Base-by-base conservation (phyloP, 2,888 invertebrate species). In the Subacronicta megacephala region DNA sequence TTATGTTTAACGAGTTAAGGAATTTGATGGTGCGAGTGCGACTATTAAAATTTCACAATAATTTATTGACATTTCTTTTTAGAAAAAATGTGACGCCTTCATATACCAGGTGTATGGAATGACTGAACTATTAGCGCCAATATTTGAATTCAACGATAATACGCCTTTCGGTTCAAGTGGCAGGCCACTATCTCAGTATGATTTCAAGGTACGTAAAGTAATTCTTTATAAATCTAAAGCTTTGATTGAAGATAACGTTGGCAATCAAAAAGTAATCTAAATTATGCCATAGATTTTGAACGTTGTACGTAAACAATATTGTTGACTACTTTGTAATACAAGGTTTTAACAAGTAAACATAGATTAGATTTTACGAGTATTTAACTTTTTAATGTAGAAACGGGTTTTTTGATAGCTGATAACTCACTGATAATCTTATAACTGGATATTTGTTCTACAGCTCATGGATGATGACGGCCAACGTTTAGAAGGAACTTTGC, bases 151-250 rank as follows among this genome's bases (percentile, higher is more conserved):
- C 50, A 57, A 58, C 10, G 64, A 61, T 1, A 45, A 72, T 15
- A 85, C 85, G n/a, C 86, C 86, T 2, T 78, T 77, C 16, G 82
- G 82, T 1, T 82, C 85, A 1, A 67, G 76, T 4, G 87, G 87
- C 10, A 78, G 73, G 35, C 81, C 83, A 1, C 62, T 64, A 23
- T 46, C 65, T 6, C 70, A 68, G 56, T 83, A 81, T 50, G 51
- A 82, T n/a, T 85, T 78, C 40, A 82, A 47, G 70, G 84, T 84
- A 70, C 18, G 67, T 46, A 12, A 29, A 42, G 16, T 29, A 42
- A n/a, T n/a, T 31, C 12, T 1, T 10, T 10, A 26, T 7, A 6
- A 3, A 7, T 1, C 7, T 23, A 23, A 7, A 7, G 4, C 7
- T 23, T 23, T 23, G 1, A 29, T 29, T 12, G 12, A 29, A 29